Base-by-base conservation (phyloP, 2,797 vertebrate genomes). In the Gymnocypris eckloni region DNA sequence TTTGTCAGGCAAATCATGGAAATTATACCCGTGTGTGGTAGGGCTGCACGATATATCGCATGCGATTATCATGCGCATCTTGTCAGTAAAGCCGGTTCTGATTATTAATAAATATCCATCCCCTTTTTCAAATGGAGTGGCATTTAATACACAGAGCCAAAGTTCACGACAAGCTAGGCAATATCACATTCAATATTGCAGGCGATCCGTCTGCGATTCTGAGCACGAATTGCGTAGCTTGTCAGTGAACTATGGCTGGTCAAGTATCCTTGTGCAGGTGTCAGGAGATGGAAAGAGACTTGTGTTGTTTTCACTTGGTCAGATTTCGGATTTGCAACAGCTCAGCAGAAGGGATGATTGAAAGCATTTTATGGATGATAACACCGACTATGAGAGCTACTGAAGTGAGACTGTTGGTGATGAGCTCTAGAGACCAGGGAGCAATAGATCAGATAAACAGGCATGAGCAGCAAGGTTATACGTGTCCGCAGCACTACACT, bases 301-400 rank as follows among this genome's bases (percentile, higher is more conserved):
- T 8, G 28, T 76, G 33, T 39, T 33, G 71, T 25, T 64, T 33
- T 43, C 39, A 22, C 33, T 39, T 0, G 2, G 83, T 52, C 45
- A 72, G 76, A 59, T 67, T 50, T 86, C 37, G 4, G 77, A 79
- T 83, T 82, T 80, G 72, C 79, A 83, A 61, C 79, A 80, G 59
- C 79, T 83, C 80, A 85, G 80, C 76, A 87, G 50, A 87, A 83
- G 4, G n/a, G 59, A 79, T 79, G 78, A 84, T 70, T 86, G 50
- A 80, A 75, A 82, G 77, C 86, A 81, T 86, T 87, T 81, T 86
- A 73, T 86, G 79, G 78, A 81, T 67, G 77, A 64, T 67, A 82
- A 75, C 66, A 48, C 10, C 10, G 56, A 28, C 78, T 78, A 59
- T 66, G 16, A 84, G 61, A 80, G 61, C 76, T 52, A 86, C 56